Evolutionary conservation across 1,140 invertebrate genomes (phyloP).

Genomic region (Caenorhabditis brenneri): DNA sequence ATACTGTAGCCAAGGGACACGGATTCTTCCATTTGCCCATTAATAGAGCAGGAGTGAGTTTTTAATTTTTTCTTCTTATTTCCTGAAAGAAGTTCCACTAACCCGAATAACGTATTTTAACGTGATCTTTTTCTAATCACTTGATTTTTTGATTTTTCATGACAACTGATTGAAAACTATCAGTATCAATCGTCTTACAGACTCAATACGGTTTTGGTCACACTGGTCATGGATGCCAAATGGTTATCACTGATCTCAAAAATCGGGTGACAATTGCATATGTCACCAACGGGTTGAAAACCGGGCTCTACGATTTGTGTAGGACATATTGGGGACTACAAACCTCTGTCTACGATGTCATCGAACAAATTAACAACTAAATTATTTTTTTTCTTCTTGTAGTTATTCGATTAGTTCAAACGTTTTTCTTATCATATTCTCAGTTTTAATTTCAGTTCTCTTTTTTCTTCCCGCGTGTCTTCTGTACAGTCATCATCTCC

Average conservation of each 20-base stretch:
- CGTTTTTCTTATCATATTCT: neutral
- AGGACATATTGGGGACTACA: conserved; percentile 50
- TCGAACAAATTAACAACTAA: conserved; percentile 42
- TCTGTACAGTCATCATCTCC: neutral
- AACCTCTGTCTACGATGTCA: conserved; percentile 45
- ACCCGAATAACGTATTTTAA: too few species aligned
- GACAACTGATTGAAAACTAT: too few species aligned
- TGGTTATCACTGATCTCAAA: conserved; percentile 53
- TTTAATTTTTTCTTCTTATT: neutral
- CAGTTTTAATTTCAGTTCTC: neutral
- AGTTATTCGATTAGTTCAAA: neutral
- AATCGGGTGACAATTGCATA: conserved; percentile 54
- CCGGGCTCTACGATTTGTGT: conserved; percentile 54
- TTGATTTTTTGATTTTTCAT: too few species aligned
- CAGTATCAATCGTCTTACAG: conserved; percentile 39
- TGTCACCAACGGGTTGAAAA: conserved; percentile 56
- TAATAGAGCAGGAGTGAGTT: conserved; percentile 50
- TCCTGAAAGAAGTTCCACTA: too few species aligned
- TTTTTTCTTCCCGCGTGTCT: neutral
- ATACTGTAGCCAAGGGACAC: conserved; percentile 50
- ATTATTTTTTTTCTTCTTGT: neutral
- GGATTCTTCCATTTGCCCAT: conserved; percentile 53
- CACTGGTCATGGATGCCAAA: conserved; percentile 58
- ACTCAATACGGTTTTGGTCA: conserved; percentile 53
- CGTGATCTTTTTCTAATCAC: too few species aligned